A percentile compares a stretch with the other conserved stretches of the same genome.
These are phyloP conservation scores for Nestor notabilis DNA, from an alignment of 2,113 vertebrate species.

Conservation along the genomic window DNA sequence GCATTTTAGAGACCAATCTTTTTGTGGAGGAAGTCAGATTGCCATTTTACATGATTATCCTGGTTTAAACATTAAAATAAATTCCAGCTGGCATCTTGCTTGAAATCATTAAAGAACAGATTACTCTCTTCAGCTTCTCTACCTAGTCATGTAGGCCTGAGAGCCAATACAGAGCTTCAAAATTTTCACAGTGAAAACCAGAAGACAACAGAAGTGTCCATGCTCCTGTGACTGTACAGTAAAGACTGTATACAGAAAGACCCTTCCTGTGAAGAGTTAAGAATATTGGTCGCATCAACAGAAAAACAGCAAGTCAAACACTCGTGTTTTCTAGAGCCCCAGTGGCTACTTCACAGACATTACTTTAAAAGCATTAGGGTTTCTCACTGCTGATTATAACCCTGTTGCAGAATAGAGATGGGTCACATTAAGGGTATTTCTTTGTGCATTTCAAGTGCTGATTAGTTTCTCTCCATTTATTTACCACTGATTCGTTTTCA, in stretches of 20 bases:
- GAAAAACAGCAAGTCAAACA: not conserved
- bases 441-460: not conserved
- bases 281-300: not conserved
- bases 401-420: not conserved
- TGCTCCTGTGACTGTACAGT: not conserved
- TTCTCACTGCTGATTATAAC: not conserved
- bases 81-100: not conserved
- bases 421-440: not conserved
- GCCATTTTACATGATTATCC: not conserved
- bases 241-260: not conserved
- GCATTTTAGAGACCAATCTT: not conserved
- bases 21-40: not conserved
- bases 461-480: not conserved
- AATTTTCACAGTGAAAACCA: not conserved
- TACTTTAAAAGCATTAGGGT: not conserved
- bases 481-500: not conserved
- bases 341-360: not conserved
- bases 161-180: not conserved
- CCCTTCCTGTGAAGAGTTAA: not conserved
- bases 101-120: not conserved
- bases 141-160: not conserved
- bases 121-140: not conserved
- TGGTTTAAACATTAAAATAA: not conserved
- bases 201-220: rapidly evolving
- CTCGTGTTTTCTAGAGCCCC: not conserved